Evolutionary conservation across 2,888 invertebrate genomes (phyloP), one percentile per base, ranked within the genome.

Genomic region (Capitulum mitella): DNA sequence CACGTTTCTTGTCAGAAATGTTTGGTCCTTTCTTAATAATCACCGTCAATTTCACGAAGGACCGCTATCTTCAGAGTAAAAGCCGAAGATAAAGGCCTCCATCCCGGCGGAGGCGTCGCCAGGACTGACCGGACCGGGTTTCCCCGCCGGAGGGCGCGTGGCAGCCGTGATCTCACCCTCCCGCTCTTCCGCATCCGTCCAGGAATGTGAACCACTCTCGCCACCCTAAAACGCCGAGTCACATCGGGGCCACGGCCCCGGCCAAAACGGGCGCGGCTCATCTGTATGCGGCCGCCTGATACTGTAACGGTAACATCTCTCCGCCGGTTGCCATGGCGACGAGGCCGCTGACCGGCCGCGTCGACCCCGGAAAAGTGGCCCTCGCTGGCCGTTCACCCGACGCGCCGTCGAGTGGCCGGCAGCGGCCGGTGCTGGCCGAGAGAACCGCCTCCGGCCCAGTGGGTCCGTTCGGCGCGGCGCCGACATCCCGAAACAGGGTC

Each of bases 291-390:
- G 6, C 10, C 8, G 5, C 58, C 0, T 8, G n/a, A 29, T n/a
- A 14, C 58, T n/a, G n/a, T 58, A 58, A 58, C 58, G 58, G 58
- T 58, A 29, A 58, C n/a, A n/a, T 58, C 58, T 58, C 58, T 58
- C 58, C n/a, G 5, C 19, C n/a, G 58, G 58, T 58, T 29, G 58
- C 58, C 29, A 58, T 58, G 58, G 58, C n/a, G 29, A 58, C 58
- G 10, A 8, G 58, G 29, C 58, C 58, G 58, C 51, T 51, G 51
- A 51, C 51, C 51, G 51, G 51, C 12, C 51, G 51, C 19, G 3
- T 3, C 16, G 51, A 51, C 51, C 51, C 22, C 51, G 16, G 51
- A 51, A 51, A 51, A 51, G 51, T 51, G 51, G 51, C 16, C 51
- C 51, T 8, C 19, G 43, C 12, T 8, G 43, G 43, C 43, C 12